Evolutionary conservation across 2,797 vertebrate genomes (phyloP), one percentile per base, ranked within the genome.

Genomic region (Pachyuromys duprasi): DNA sequence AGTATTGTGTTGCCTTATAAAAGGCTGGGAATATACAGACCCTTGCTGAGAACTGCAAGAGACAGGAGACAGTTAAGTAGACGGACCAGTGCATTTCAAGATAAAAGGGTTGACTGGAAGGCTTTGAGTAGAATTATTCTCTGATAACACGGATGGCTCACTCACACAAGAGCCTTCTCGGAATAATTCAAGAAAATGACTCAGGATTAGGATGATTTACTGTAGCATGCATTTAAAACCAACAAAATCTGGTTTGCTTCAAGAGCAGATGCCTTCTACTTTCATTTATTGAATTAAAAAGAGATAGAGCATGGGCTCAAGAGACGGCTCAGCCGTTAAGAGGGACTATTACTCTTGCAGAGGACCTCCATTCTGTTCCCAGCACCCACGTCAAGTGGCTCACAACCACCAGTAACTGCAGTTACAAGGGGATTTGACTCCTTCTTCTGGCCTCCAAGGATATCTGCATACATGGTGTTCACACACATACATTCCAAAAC

Each of bases 21-120:
- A 94, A 82, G 22, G 0, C 28, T 55, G 5, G 2, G 62, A 86
- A 24, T 75, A 55, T 14, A 33, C 17, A 69, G 72, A 39, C 36
- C 53, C 95, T 93, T 89, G 28, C 36, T 65, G 89, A 96, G 74
- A 91, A 91, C 62, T 76, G 60, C 36, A 91, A 67, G 79, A 96
- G 65, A 57, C 4, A 36, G 53, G 84, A 53, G 57, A 94, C 80
- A 84, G 5, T 15, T 8, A 90, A 33, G 36, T 31, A 76, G 70
- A 55, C 24, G n/a, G 26, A 75, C 55, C 2, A 36, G 13, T 42
- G 82, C 62, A 74, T 94, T 76, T 81, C 63, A 93, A 88, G 26
- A 24, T 28, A 67, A 69, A 65, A 93, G 39, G 33, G 11, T 17
- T 55, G 65, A 79, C 84, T 80, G 0, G 2, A 94, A 93, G 78